Base-by-base conservation (phyloP, 2,888 invertebrate genomes). In the Flexamia atlantica region DNA sequence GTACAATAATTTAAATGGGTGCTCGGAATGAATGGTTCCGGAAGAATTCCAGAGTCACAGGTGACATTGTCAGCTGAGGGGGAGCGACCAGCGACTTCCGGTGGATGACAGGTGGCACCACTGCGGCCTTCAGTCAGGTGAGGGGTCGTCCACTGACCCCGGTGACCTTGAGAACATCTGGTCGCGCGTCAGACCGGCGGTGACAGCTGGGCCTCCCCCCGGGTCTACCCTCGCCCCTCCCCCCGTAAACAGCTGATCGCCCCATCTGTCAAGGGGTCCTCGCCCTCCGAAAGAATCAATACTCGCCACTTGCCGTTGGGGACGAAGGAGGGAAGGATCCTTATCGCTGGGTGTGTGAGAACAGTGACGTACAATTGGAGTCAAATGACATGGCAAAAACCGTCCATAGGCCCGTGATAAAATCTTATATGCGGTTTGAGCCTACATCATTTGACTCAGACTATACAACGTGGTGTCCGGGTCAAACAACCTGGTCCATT, bases 101-200 rank as follows among this genome's bases (percentile, higher is more conserved):
- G 46, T 17, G 0, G 46, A 50, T 76, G 76, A 76, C 76, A 76
- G 76, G 46, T 76, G 76, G 50, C 76, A 36, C 23, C 7, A 25
- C 46, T 20, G 76, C 46, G 28, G 4, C 64, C 64, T 64, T 64
- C 64, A 64, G 64, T 64, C 64, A 64, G 64, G 76, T 23, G 46
- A 76, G 76, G 76, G 76, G 76, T 76, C 76, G 76, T 76, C 50
- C 50, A 50, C 50, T 76, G 76, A 76, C 76, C 76, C 17, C 50
- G 28, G 76, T 9, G 76, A 46, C 76, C 76, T 76, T 76, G 76
- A 76, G 25, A 76, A 76, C 76, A 76, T 36, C 46, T 40, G 42
- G 76, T 50, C 76, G 36, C 68, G 30, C 68, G 30, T 30, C 68
- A 25, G 60, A 4, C 28, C 28, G 28, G 25, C 32, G 68, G 28